Percentiles rank a stretch among this genome's conserved stretches.
Evolutionary conservation across 2,797 vertebrate genomes (phyloP).

Genomic region (Alauda arvensis): DNA sequence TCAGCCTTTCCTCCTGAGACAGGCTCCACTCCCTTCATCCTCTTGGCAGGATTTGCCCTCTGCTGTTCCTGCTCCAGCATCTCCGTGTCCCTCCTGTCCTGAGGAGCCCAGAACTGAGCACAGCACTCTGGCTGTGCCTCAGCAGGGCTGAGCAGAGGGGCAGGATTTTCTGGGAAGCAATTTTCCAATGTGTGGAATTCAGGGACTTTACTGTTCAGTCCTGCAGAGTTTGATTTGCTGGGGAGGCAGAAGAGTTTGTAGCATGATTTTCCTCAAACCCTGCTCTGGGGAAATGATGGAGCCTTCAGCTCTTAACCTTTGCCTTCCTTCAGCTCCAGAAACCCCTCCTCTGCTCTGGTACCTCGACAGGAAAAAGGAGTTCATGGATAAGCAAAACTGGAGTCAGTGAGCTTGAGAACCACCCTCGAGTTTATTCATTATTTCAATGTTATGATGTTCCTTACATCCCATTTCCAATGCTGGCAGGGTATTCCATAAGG

Average conservation of each 20-base stretch:
- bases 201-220: not conserved
- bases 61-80: not conserved
- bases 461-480: not conserved
- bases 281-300: not conserved
- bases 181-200: not conserved
- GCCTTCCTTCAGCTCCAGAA: not conserved
- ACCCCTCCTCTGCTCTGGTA: not conserved
- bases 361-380: fast-evolving
- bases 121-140: not conserved
- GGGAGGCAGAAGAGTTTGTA: not conserved
- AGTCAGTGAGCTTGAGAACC: not conserved
- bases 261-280: not conserved
- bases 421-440: not conserved
- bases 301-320: not conserved
- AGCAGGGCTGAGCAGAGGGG: not conserved
- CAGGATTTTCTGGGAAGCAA: not conserved
- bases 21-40: not conserved
- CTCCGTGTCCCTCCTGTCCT: not conserved
- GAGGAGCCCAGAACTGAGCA: not conserved
- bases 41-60: not conserved
- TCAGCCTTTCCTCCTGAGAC: not conserved
- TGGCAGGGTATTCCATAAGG: not conserved
- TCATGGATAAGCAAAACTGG: not conserved
- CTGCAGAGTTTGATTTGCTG: not conserved
- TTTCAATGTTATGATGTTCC: not conserved